Conservation (phyloP, 2,888 invertebrate genomes). For the Beris chalybata region DNA sequence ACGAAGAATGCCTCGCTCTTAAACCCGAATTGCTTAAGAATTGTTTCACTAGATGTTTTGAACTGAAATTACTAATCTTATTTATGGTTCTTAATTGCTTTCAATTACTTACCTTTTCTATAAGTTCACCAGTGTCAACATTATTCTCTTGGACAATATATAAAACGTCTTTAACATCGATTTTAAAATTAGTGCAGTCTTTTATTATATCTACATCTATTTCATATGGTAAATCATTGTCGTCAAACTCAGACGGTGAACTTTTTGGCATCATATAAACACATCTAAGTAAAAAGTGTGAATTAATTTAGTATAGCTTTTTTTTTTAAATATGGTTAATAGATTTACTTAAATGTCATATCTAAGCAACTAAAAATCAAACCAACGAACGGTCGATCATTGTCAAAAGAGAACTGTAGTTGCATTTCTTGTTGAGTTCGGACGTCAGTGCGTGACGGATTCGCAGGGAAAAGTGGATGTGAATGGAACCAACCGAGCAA, state of each 20-base stretch:
- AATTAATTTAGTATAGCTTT: slow-evolving; percentile 5
- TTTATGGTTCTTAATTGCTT: background rate
- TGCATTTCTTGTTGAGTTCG: slow-evolving; percentile 66
- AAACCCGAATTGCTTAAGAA: slow-evolving; percentile 27
- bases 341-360: slow-evolving; percentile 41
- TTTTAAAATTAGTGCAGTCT: slow-evolving; percentile 40
- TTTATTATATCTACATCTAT: slow-evolving; percentile 41
- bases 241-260: slow-evolving; percentile 22
- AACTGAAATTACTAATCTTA: slow-evolving; percentile 29
- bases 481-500: slow-evolving; percentile 79
- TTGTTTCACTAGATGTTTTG: slow-evolving; percentile 24
- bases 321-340: background rate
- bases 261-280: slow-evolving; percentile 41
- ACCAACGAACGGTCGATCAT: slow-evolving; percentile 41
- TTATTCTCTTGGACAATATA: slow-evolving; percentile 32
- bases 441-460: slow-evolving; percentile 71
- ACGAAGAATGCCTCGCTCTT: slow-evolving; percentile 19
- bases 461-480: slow-evolving; percentile 70
- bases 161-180: slow-evolving; percentile 41
- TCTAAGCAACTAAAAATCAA: slow-evolving; percentile 42
- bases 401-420: slow-evolving; percentile 46
- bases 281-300: slow-evolving; percentile 38
- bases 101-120: slow-evolving; percentile 37
- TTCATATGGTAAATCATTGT: slow-evolving; percentile 39
- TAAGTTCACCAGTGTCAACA: slow-evolving; percentile 18